These are phyloP conservation scores for Buceros bicornis DNA, from an alignment of 2,797 vertebrate genomes.

Conservation along the genomic window DNA sequence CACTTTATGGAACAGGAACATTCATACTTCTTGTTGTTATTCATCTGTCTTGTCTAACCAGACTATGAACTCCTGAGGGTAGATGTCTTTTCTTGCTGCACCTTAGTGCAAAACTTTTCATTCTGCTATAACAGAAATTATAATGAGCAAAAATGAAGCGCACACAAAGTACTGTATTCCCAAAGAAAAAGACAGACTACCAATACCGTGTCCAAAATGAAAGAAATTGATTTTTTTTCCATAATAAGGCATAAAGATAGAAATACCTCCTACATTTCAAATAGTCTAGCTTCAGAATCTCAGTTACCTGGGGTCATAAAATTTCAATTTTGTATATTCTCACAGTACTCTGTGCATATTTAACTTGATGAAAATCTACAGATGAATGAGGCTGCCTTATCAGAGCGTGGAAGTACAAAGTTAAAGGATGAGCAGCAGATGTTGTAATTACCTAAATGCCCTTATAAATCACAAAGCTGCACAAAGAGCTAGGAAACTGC, in stretches of 20 bases:
- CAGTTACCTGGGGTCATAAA: not conserved
- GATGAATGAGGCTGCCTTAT: not conserved
- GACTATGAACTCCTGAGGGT: not conserved
- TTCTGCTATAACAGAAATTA: not conserved
- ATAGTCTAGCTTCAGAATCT: not conserved
- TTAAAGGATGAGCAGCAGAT: constrained; percentile 11
- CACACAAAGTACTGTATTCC: not conserved
- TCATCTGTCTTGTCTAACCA: not conserved
- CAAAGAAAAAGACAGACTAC: not conserved
- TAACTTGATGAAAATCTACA: constrained; percentile 4
- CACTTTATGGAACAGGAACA: not conserved
- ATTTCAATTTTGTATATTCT: constrained; percentile 9
- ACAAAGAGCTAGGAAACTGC: not conserved
- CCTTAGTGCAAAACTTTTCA: constrained; percentile 14
- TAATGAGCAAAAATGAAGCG: constrained; percentile 17
- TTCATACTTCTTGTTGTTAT: not conserved
- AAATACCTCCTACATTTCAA: not conserved
- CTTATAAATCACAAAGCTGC: not conserved
- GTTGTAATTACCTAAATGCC: not conserved
- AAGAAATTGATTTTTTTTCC: not conserved
- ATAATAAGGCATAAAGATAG: not conserved
- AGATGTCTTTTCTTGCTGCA: not conserved
- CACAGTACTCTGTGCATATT: not conserved
- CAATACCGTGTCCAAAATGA: not conserved
- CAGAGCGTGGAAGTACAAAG: not conserved